Base-by-base conservation (phyloP, 2,797 vertebrate species). In the Enteromius thamalakanensis region DNA sequence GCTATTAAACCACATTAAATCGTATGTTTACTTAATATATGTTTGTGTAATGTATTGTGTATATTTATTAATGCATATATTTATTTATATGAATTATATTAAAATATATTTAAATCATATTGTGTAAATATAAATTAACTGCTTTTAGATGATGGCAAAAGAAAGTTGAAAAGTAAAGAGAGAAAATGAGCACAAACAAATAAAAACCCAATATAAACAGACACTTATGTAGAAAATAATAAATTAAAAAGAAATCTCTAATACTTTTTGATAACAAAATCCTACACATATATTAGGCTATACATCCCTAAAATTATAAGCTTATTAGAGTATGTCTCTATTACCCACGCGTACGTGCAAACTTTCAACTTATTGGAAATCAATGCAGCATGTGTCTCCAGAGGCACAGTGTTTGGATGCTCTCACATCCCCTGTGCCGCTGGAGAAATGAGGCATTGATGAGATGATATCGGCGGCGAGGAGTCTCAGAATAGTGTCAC, bases 401-500 rank as follows among this genome's bases (percentile, higher is more conserved):
- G 19, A 80, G 19, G 53, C 8, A 17, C 45, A 72, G 26, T 21
- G 9, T 49, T 21, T 42, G 15, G 47, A 72, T 51, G 70, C 29
- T 53, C 49, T 74, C 37, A 65, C 12, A 6, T 67, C n/a, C 12
- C 62, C 58, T 9, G 5, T 21, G 29, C 55, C 4, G 19, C 40
- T 60, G 19, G 23, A 55, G 23, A 70, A 70, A 32, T 21, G 17
- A 51, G 55, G 14, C 65, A 80, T 4, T 45, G 78, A 71, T 60
- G 53, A 29, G 65, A 64, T n/a, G 68, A 69, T 74, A 68, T 47
- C 67, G 17, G 62, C n/a, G 11, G 19, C 26, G 21, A 51, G 78
- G 26, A 69, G 76, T 81, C 82, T 72, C 40, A 29, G 70, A 84
- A 79, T 67, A 80, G 80, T 72, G 76, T 69, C n/a, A 55, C 32